Percentiles rank a stretch among this genome's conserved stretches.
Evolutionary conservation across 2,888 invertebrate species (phyloP).

Genomic region (Brenthis hecate): DNA sequence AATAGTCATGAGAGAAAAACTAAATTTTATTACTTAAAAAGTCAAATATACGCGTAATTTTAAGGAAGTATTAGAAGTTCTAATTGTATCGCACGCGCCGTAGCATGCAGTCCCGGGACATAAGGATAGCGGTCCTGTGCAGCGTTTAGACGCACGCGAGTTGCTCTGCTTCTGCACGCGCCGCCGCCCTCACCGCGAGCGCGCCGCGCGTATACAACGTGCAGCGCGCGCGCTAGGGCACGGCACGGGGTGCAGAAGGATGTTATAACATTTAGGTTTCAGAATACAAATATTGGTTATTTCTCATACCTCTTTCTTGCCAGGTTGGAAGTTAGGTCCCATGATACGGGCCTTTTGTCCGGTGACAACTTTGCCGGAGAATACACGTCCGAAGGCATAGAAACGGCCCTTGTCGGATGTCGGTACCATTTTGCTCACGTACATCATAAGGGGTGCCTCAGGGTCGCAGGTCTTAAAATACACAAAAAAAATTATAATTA

Average conservation of each 20-base stretch:
- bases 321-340: slow-evolving; percentile 99
- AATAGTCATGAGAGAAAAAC: too few species aligned
- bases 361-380: slow-evolving; percentile 96
- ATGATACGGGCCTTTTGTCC: slow-evolving; percentile 98
- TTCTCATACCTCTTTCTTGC: slow-evolving; percentile 92
- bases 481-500: background rate
- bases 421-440: slow-evolving; percentile 99
- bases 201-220: slow-evolving; percentile 58
- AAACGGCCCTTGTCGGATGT: slow-evolving; percentile 99
- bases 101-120: slow-evolving; percentile 87
- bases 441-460: slow-evolving; percentile 99
- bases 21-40: too few species aligned
- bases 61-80: slow-evolving; percentile 19
- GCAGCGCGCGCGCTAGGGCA: slow-evolving; percentile 56
- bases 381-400: slow-evolving; percentile 99
- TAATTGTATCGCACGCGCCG: slow-evolving; percentile 75
- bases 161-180: slow-evolving; percentile 82
- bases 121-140: slow-evolving; percentile 91
- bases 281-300: background rate
- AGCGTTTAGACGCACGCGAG: slow-evolving; percentile 84
- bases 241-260: slow-evolving; percentile 59
- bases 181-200: slow-evolving; percentile 51
- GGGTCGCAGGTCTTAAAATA: slow-evolving; percentile 93
- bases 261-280: background rate
- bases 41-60: too few species aligned